Evolutionary conservation across 37 sponge, comb jelly and placozoan species (phyloP), one percentile per base, ranked within the genome.

Genomic region (Aphrocallistes beatrix): DNA sequence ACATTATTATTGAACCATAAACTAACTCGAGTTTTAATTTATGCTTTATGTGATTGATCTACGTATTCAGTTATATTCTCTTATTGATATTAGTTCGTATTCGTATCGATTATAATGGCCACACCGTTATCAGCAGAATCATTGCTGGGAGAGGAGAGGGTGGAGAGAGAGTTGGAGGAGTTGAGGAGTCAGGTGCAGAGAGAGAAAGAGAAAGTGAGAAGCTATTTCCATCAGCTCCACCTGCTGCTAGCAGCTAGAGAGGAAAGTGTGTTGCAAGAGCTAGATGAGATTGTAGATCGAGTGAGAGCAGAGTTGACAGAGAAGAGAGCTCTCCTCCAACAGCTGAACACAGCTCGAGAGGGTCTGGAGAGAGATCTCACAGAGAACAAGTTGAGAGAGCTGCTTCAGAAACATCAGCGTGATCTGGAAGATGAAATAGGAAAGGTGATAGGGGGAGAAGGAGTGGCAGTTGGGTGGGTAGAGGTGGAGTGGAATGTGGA

Each of bases 131-230:
- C n/a, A n/a, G n/a, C n/a, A n/a, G n/a, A n/a, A n/a, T n/a, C n/a
- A n/a, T n/a, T n/a, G n/a, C n/a, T n/a, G n/a, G n/a, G n/a, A n/a
- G n/a, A n/a, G n/a, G n/a, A n/a, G n/a, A 30, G 34, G 75, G 10
- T 60, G 34, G 75, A 60, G 75, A 60, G 75, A 28, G 34, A 3
- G 25, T 30, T 60, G n/a, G 34, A 19, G 34, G 75, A 3, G 10
- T 30, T 60, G 75, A 13, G 1, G 10, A 60, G 34, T 30, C 75
- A 60, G 28, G 75, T 60, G 75, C 75, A 60, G 34, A 1, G 25
- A 60, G 75, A 60, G 75, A 60, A 60, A 60, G 75, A 60, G 75
- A 60, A 13, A 3, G 75, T 60, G 75, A 60, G 75, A 6, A 60
- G 75, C n/a, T 25, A 60, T 30, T 60, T 60, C 75, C 75, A 19